Evolutionary conservation across 1,140 invertebrate species (phyloP).

Genomic region (Solenopsis invicta): DNA sequence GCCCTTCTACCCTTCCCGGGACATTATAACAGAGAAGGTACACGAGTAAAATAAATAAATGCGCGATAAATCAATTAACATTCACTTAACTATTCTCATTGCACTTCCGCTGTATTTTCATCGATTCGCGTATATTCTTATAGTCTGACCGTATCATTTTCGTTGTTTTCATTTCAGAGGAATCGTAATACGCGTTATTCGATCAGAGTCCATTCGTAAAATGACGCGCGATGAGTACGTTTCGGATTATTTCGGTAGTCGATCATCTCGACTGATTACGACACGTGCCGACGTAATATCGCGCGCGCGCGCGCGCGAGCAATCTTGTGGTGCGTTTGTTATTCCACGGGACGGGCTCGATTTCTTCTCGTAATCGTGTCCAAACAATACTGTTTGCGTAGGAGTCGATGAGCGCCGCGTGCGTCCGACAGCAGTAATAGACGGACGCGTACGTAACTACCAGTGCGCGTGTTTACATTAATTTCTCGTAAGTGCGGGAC

Average conservation of each 20-base stretch:
- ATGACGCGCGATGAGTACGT: neutral
- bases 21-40: constrained; percentile 2
- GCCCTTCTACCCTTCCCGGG: constrained; percentile 68
- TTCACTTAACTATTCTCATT: neutral
- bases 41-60: neutral
- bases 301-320: constrained; percentile 21
- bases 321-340: constrained; percentile 58
- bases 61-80: neutral
- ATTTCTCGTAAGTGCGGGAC: constrained; percentile 63
- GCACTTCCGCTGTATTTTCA: neutral
- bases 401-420: constrained; percentile 50
- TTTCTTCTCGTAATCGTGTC: constrained; percentile 56
- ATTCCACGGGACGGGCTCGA: constrained; percentile 51
- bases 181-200: constrained; percentile 18
- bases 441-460: constrained; percentile 6
- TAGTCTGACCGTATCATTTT: neutral
- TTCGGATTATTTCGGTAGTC: constrained; percentile 41
- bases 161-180: neutral
- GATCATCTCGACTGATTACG: constrained; percentile 32
- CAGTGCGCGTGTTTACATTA: constrained; percentile 69
- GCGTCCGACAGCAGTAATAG: constrained; percentile 54
- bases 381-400: constrained; percentile 58
- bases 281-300: constrained; percentile 52
- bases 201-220: constrained; percentile 25
- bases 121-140: neutral